Conservation (phyloP, 2,888 invertebrate species). For the Theretra japonica region DNA sequence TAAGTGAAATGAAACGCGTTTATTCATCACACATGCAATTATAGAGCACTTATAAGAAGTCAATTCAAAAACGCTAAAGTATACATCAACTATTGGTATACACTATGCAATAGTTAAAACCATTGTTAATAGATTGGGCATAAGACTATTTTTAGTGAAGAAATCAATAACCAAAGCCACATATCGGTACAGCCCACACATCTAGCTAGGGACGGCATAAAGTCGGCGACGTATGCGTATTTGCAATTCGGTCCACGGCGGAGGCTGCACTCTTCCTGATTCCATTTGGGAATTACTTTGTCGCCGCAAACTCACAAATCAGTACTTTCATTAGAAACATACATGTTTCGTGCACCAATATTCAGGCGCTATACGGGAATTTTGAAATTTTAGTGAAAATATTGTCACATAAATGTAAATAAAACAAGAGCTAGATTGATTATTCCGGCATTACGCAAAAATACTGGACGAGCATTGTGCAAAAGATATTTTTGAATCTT, state of each 20-base stretch:
- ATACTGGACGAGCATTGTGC: no score
- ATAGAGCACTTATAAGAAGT: no score
- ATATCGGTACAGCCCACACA: slow-evolving; percentile 35
- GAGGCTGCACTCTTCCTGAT: slow-evolving; percentile 80
- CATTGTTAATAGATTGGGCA: no score
- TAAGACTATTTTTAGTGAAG: no score
- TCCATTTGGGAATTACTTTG: slow-evolving; percentile 82
- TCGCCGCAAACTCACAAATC: slow-evolving; percentile 80
- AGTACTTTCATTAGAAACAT: slow-evolving; percentile 73
- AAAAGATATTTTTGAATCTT: no score
- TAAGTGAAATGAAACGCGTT: no score
- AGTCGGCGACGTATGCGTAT: slow-evolving; percentile 76
- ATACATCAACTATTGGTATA: no score
- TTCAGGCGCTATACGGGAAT: not conserved
- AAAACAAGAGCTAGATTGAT: no score
- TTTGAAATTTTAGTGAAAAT: not conserved
- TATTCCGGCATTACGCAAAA: no score
- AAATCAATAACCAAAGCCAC: not conserved
- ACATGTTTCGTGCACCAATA: slow-evolving; percentile 26
- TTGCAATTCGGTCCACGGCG: slow-evolving; percentile 78
- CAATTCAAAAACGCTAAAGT: no score
- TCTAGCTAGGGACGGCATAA: slow-evolving; percentile 59
- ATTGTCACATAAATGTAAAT: not conserved
- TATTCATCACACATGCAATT: no score
- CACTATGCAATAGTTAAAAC: no score